Evolutionary conservation across 2,888 invertebrate species (phyloP), one percentile per base, ranked within the genome.

Genomic region (Cosmia pyralina): DNA sequence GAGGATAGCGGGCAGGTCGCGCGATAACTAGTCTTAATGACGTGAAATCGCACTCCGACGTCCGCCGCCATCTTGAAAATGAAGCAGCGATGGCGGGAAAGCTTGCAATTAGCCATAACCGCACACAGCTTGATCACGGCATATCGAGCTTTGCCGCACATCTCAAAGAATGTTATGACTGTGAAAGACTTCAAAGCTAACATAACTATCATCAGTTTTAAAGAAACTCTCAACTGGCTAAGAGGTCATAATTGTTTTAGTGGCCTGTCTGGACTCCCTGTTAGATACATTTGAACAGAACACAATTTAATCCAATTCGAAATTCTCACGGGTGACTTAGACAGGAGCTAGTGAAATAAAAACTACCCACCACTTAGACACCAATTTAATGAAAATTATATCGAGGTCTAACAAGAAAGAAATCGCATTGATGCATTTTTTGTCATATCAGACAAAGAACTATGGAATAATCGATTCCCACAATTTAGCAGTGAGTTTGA

Each of bases 21-120:
- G 92, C 92, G 93, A 94, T 95, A 94, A 94, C 94, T 94, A 94
- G 93, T 92, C 93, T 91, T 94, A 94, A 95, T 95, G 92, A 95
- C 91, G 90, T 90, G 93, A 94, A 94, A 93, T 93, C 92, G 90
- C 89, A 88, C 88, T 86, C 85, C 82, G 72, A 71, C 77, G 83
- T 75, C 53, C 69, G 73, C 89, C 91, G 94, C 94, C 94, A 94
- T 94, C 88, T 94, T 94, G 92, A 85, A 80, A 91, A 90, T 90
- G 87, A 88, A 88, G 88, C 87, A 85, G 87, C 84, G 72, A 89
- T 90, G 92, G 90, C 92, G 92, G 91, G 93, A 93, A 94, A 94
- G 91, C 91, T 92, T 90, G 91, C 91, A 92, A 94, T 94, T 94
- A 94, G 85, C 74, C 78, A 74, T 85, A 87, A 86, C 87, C 76